These are phyloP conservation scores for Pygoscelis adeliae DNA, from an alignment of 2,113 vertebrate genomes.

Conservation along the genomic window DNA sequence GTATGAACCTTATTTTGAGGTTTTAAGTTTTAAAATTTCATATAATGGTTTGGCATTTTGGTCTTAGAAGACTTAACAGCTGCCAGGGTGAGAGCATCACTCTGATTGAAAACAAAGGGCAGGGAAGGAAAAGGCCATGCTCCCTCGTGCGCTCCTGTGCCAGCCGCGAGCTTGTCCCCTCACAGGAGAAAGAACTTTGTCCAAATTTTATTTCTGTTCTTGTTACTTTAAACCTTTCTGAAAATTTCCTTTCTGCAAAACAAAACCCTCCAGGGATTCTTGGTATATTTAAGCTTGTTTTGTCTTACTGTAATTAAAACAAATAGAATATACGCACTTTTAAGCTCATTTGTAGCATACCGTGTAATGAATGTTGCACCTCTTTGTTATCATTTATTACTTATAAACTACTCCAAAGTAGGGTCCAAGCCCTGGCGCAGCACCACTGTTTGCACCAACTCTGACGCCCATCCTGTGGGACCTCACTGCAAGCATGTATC, in stretches of 20 bases:
- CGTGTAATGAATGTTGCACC: not conserved
- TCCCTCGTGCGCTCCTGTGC: not conserved
- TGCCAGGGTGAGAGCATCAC: not conserved
- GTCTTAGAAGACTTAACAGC: not conserved
- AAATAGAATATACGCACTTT: not conserved
- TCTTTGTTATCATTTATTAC: not conserved
- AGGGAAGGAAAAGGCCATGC: not conserved
- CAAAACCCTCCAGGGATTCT: not conserved
- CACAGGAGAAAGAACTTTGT: not conserved
- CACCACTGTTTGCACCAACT: not conserved
- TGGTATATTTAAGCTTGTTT: conserved; percentile 6
- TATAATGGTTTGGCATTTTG: not conserved
- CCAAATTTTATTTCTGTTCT: not conserved
- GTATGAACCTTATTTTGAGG: not conserved
- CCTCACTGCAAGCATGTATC: not conserved
- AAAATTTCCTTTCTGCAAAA: not conserved
- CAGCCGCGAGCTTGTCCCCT: not conserved
- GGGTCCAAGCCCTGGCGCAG: not conserved
- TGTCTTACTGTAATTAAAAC: conserved; percentile 33
- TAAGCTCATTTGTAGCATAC: not conserved
- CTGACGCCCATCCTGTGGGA: rapidly evolving
- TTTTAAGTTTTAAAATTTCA: not conserved
- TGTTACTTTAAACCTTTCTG: not conserved
- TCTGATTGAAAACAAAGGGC: not conserved
- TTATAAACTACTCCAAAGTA: not conserved